Base-by-base conservation (phyloP, 2,797 vertebrate species). In the Astyanax mexicanus region DNA sequence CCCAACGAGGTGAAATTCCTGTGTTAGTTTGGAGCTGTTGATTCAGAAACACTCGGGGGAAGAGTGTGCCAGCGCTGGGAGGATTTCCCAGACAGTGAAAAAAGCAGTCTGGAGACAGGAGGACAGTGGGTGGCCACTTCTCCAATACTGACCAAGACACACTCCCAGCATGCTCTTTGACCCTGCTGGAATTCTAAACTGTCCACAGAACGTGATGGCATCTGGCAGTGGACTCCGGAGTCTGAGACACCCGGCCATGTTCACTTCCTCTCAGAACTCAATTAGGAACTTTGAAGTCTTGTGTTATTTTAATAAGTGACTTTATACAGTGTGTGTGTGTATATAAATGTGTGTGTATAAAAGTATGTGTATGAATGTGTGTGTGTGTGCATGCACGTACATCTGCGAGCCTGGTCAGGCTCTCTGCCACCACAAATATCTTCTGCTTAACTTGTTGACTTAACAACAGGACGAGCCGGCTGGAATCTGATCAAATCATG, bases 381-480 rank as follows among this genome's bases (percentile, higher is more conserved):
- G 23, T 66, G 52, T 69, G 52, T 60, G 25, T 32, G 54, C 25
- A 15, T 13, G 17, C 58, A 27, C 3, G 11, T 55, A 12, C 17
- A 19, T 70, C 2, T 40, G 44, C 19, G 49, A 17, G 55, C 15
- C 55, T 55, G 65, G 64, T 52, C 81, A 84, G 89, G 91, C 89
- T 74, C 60, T 1, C 66, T 77, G 88, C 89, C 90, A 93, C 45
- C 72, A 82, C 80, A 93, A 93, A 92, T 86, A 91, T 80, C 54
- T 81, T 72, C 79, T 78, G 78, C 47, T 42, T 65, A 32, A 21
- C 71, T 32, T 91, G 81, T 91, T 91, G 86, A 91, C 86, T 87
- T 83, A 89, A 90, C 86, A 88, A 85, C 84, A 85, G 72, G 68
- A 57, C 71, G 52, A 62, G 66, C 62, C 35, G 27, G 75, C 21